Conservation (phyloP, 1,140 invertebrate genomes). For the Drosophila asahinai region DNA sequence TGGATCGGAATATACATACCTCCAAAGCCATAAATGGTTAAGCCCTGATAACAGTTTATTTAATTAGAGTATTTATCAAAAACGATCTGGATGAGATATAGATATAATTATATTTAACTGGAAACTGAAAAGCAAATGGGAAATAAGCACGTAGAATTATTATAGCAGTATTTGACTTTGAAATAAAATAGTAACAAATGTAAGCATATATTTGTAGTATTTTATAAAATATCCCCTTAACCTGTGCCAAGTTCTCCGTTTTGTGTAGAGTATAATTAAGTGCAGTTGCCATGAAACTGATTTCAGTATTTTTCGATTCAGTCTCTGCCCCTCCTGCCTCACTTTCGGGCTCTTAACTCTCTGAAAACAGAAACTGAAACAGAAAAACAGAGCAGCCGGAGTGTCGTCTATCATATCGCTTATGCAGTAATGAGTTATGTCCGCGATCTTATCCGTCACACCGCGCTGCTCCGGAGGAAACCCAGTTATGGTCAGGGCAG, state of each 20-base stretch:
- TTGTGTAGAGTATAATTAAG: conserved; percentile 11
- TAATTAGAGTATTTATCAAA: neutral
- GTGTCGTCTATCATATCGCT: conserved; percentile 65
- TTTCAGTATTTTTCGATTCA: conserved; percentile 19
- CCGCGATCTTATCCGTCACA: conserved; percentile 74
- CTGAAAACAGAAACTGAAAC: conserved; percentile 18
- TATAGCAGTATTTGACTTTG: too few relatives aligned
- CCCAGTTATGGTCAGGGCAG: conserved; percentile 58
- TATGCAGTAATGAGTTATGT: conserved; percentile 78
- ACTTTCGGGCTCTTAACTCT: neutral
- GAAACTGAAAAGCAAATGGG: neutral
- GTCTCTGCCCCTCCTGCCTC: neutral
- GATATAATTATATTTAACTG: conserved; percentile 1
- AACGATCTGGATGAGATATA: neutral
- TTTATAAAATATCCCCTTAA: too few relatives aligned
- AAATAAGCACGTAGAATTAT: neutral
- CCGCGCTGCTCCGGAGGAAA: conserved; percentile 38
- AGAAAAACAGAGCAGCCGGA: conserved; percentile 14
- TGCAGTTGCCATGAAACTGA: conserved; percentile 22
- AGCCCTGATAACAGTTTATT: conserved; percentile 3
- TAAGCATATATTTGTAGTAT: too few relatives aligned
- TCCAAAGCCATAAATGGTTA: conserved; percentile 17
- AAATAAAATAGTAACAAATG: too few relatives aligned
- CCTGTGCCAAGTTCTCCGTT: too few relatives aligned
- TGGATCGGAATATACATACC: neutral